Conservation (phyloP, 2,113 vertebrate genomes). For the Danio rerio region DNA sequence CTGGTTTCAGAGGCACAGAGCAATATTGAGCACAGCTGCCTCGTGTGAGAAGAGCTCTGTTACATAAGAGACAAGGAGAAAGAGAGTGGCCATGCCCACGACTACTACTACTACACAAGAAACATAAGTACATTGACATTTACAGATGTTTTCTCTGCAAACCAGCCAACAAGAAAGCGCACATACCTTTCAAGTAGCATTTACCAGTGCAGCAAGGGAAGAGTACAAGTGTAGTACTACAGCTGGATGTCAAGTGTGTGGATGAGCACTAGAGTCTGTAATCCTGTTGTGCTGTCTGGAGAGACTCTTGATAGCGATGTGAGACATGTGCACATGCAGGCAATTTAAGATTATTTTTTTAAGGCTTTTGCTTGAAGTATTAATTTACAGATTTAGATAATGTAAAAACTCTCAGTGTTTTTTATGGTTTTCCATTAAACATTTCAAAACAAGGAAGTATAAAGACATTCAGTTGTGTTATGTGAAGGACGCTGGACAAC, state of each 20-base stretch:
- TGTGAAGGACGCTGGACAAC: too few species aligned
- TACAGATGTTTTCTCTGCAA: background rate
- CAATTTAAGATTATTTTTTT: background rate
- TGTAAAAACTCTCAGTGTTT: too few species aligned
- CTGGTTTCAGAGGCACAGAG: background rate
- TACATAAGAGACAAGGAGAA: conserved; percentile 57
- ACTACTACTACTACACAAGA: background rate
- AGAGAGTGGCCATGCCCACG: background rate
- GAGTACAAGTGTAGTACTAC: background rate
- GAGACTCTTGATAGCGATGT: conserved; percentile 4
- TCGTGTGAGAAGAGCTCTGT: background rate
- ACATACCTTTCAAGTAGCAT: background rate
- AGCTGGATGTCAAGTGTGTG: conserved; percentile 10
- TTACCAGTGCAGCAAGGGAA: background rate
- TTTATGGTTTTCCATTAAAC: too few species aligned
- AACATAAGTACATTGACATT: conserved; percentile 17
- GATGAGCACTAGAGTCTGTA: background rate
- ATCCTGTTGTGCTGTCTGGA: conserved; percentile 10
- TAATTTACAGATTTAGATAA: too few species aligned
- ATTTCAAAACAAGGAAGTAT: background rate
- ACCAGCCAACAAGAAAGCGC: background rate
- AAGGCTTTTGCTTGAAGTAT: background rate
- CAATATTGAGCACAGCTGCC: background rate
- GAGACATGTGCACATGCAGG: background rate
- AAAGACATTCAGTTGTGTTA: background rate